Evolutionary conservation across 2,888 invertebrate species (phyloP), one percentile per base, ranked within the genome.

Genomic region (Hedya salicella): DNA sequence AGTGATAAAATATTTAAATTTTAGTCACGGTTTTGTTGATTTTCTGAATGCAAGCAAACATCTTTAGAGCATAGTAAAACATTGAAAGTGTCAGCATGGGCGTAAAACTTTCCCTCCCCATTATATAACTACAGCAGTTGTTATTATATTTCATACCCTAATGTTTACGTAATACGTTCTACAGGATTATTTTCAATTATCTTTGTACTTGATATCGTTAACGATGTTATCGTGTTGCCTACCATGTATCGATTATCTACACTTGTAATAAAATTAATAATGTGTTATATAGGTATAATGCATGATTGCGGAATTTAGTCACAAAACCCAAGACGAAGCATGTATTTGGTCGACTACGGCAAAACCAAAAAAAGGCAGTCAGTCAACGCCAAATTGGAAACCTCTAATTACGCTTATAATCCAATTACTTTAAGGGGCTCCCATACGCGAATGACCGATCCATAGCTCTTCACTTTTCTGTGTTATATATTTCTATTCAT

Each of bases 161-260:
- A 59, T 39, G 53, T 49, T 66, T 54, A 61, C 54, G 61, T 66
- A 61, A 66, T 40, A 17, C 53, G 17, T 61, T 66, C 61, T 61
- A 66, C 60, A 64, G 52, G 57, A 60, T 61, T 65, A 66, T 61
- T 61, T 59, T 53, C 25, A 52, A 53, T 60, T 66, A 66, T 66
- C 66, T 49, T 32, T 19, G 66, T 66, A 61, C 66, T 66, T 61
- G 66, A 66, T 61, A 66, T 42, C 56, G 53, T 59, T 65, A 65
- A 60, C 59, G 36, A 14, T 62, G 44, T 60, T 66, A 66, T 54
- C 60, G 21, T 21, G 48, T 66, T 66, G 49, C 66, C 54, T 66
- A 61, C 61, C 48, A 61, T 53, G 13, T 52, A 30, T 48, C 65
- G 52, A 65, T 65, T 65, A 65, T 65, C 65, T 60, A 19, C 39